Conservation (phyloP, 2,113 vertebrate species). For the Lutjanus erythropterus region DNA sequence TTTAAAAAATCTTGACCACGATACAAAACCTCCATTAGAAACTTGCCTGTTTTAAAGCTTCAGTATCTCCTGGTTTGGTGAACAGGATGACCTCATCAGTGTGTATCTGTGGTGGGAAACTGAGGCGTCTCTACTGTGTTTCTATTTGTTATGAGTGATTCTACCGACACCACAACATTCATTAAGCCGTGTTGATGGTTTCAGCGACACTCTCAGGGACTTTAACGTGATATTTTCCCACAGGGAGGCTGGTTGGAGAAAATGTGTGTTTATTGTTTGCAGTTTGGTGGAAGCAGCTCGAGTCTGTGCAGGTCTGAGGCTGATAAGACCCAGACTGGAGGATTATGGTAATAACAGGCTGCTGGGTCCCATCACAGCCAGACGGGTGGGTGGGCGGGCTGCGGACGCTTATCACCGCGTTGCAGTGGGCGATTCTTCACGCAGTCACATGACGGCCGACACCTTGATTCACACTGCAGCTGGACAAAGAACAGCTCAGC, state of each 20-base stretch:
- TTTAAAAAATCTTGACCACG: neutral
- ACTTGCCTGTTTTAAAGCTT: neutral
- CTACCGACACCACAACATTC: conserved; percentile 16
- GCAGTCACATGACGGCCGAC: conserved; percentile 55
- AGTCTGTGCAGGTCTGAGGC: conserved; percentile 51
- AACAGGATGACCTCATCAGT: conserved; percentile 13
- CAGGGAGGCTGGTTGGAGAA: neutral
- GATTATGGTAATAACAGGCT: conserved; percentile 73
- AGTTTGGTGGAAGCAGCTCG: conserved; percentile 17
- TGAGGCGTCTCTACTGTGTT: neutral
- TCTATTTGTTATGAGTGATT: conserved; percentile 9
- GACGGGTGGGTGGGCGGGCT: conserved; percentile 36
- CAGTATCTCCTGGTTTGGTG: neutral
- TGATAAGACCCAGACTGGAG: conserved; percentile 47
- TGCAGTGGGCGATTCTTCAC: conserved; percentile 72
- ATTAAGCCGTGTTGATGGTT: conserved; percentile 11
- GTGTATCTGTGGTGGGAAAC: conserved; percentile 37
- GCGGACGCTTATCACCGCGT: conserved; percentile 69
- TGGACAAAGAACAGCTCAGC: conserved; percentile 41
- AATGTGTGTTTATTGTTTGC: conserved; percentile 31
- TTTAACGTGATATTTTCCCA: conserved; percentile 32
- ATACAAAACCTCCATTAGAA: neutral
- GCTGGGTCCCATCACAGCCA: conserved; percentile 36
- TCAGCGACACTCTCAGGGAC: neutral
- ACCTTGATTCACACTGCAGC: conserved; percentile 50